Conservation (phyloP, 2,113 vertebrate species). For the Trogon melanurus region DNA sequence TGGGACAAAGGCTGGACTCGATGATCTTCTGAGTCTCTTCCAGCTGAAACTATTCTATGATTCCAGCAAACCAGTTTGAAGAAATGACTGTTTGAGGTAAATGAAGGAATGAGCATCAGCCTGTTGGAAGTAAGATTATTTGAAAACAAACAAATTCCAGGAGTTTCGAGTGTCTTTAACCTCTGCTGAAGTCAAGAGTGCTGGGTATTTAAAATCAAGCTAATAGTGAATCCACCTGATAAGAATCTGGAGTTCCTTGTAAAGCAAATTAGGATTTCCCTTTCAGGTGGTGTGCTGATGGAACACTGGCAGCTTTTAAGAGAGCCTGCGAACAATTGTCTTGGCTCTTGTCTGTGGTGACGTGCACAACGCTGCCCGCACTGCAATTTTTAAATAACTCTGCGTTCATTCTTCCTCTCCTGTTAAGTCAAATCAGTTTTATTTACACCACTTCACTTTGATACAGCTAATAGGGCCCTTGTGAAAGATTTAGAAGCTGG, state of each 20-base stretch:
- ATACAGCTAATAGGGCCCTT: constrained; percentile 9
- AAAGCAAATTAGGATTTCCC: not conserved
- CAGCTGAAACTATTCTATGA: not conserved
- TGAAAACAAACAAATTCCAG: not conserved
- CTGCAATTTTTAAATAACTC: not conserved
- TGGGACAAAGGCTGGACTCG: too few species aligned
- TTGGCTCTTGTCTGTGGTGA: not conserved
- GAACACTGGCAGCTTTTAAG: constrained; percentile 24
- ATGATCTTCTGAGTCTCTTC: too few species aligned
- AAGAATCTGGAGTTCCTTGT: constrained; percentile 2
- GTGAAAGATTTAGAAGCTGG: constrained; percentile 46
- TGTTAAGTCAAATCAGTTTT: constrained; percentile 45
- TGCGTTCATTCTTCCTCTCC: not conserved
- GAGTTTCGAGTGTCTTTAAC: too few species aligned
- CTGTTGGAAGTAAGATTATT: not conserved
- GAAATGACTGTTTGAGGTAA: not conserved
- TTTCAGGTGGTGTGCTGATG: not conserved
- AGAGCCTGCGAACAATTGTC: constrained; percentile 12
- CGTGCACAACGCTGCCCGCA: not conserved
- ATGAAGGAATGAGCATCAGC: not conserved
- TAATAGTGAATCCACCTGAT: not conserved
- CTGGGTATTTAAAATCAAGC: not conserved
- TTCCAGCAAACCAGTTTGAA: not conserved
- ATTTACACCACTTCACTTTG: constrained; percentile 43
- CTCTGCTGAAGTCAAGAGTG: not conserved